Evolutionary conservation across 1,140 invertebrate species (phyloP).

Genomic region (Pseudomyrmex dendroicus): DNA sequence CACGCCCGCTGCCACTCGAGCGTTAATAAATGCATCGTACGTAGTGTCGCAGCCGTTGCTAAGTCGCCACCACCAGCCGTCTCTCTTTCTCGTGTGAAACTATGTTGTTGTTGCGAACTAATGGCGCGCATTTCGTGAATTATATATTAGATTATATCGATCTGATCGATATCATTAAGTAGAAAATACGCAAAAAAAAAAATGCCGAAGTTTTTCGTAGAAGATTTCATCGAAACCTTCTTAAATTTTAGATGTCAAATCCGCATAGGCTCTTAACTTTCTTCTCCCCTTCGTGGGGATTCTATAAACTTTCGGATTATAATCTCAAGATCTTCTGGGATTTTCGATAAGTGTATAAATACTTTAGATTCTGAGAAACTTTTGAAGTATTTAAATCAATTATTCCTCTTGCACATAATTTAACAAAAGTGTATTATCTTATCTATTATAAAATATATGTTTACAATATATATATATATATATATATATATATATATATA

Average conservation of each 20-base stretch:
- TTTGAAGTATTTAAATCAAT: neutral
- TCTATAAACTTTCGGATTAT: neutral
- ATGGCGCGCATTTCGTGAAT: neutral
- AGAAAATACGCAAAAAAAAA: neutral
- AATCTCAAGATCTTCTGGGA: neutral
- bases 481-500: no score
- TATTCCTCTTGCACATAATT: no score
- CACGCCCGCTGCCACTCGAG: constrained; percentile 32
- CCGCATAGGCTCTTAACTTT: neutral
- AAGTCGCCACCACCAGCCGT: neutral
- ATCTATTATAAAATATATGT: no score
- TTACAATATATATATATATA: neutral
- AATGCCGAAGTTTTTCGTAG: neutral
- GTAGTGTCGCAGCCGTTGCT: constrained; percentile 26
- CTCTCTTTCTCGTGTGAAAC: neutral
- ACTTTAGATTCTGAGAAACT: neutral
- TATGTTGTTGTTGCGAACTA: neutral
- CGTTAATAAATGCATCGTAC: constrained; percentile 57
- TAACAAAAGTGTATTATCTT: no score
- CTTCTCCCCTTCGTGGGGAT: neutral
- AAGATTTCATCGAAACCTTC: neutral
- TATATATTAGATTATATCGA: neutral
- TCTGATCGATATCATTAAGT: no score
- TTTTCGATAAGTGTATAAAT: neutral
- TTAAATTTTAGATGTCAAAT: neutral